phyloP scores from a whole-genome alignment of 1,140 invertebrate species.

The Bombus waltoni region DNA sequence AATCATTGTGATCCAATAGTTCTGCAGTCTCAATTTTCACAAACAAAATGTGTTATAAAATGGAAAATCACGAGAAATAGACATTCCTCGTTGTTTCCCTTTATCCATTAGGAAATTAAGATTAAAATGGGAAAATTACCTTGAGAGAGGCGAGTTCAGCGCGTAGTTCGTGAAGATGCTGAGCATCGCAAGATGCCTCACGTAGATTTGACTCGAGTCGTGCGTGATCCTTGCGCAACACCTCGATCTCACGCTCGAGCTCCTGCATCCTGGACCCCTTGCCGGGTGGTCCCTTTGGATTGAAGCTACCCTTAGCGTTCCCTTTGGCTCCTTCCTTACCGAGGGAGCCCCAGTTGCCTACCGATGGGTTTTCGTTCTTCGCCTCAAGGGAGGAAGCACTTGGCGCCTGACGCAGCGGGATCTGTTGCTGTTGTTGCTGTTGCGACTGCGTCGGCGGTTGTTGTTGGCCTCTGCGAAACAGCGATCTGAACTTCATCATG shows the following conservation, averaged over 20 bases:
- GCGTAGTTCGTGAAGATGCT: constrained; percentile 71
- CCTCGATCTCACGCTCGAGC: constrained; percentile 76
- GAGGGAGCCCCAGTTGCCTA: constrained; percentile 62
- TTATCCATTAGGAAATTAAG: too few relatives aligned
- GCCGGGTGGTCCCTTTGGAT: constrained; percentile 66
- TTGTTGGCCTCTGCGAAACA: constrained; percentile 88
- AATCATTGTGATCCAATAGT: too few relatives aligned
- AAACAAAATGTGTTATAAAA: too few relatives aligned
- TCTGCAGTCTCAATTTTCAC: too few relatives aligned
- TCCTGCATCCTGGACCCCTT: constrained; percentile 77
- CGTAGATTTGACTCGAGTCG: constrained; percentile 71
- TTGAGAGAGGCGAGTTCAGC: constrained; percentile 75
- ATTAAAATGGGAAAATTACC: constrained; percentile 63
- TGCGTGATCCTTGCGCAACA: constrained; percentile 74
- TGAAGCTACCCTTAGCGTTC: constrained; percentile 57
- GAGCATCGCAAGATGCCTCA: constrained; percentile 67
- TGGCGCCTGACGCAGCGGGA: constrained; percentile 78
- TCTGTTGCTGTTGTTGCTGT: constrained; percentile 84
- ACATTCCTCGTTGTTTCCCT: too few relatives aligned
- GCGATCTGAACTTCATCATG: constrained; percentile 92
- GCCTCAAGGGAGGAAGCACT: constrained; percentile 74
- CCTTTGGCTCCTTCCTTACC: constrained; percentile 61
- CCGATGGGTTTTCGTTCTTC: constrained; percentile 62
- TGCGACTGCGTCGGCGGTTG: constrained; percentile 80
- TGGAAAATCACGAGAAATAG: too few relatives aligned